Percentiles rank a stretch among this genome's conserved stretches.
Evolutionary conservation across 2,113 vertebrate genomes (phyloP).

Genomic region (Gymnogyps californianus): DNA sequence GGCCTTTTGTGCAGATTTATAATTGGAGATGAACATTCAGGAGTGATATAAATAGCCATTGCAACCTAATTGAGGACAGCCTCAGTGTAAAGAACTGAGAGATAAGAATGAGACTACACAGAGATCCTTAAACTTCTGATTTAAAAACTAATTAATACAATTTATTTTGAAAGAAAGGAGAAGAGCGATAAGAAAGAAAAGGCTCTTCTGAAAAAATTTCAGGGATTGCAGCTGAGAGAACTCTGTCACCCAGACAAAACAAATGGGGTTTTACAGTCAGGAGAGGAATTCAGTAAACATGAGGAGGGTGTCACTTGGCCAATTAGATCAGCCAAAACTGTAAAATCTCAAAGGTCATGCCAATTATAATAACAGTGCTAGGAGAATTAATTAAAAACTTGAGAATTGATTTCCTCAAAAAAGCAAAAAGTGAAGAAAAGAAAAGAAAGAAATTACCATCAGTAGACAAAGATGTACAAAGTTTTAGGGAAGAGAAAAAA

Average conservation of each 20-base stretch:
- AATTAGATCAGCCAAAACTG: neutral
- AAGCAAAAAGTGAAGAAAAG: neutral
- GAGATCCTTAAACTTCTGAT: conserved; percentile 9
- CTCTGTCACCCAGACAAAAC: neutral
- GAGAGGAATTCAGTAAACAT: conserved; percentile 39
- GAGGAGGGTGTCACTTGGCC: neutral
- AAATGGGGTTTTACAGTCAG: neutral
- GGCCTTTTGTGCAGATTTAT: conserved; percentile 31
- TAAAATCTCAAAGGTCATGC: conserved; percentile 10
- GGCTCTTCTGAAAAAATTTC: neutral
- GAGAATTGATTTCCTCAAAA: conserved; percentile 1
- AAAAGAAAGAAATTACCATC: neutral
- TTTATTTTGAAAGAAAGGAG: conserved; percentile 6
- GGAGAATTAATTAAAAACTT: conserved; percentile 5
- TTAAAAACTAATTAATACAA: conserved; percentile 40
- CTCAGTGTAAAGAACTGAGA: neutral
- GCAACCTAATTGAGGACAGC: conserved; percentile 26
- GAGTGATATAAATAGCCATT: conserved; percentile 28
- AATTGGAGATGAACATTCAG: conserved; percentile 27
- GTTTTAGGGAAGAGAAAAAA: neutral
- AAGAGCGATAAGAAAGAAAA: conserved; percentile 10
- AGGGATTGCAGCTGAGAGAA: neutral
- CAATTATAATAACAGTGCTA: neutral
- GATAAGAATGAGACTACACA: conserved; percentile 30
- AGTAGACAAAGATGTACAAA: neutral